Base-by-base conservation (phyloP, 2,888 invertebrate species). In the Coenonympha arcania region DNA sequence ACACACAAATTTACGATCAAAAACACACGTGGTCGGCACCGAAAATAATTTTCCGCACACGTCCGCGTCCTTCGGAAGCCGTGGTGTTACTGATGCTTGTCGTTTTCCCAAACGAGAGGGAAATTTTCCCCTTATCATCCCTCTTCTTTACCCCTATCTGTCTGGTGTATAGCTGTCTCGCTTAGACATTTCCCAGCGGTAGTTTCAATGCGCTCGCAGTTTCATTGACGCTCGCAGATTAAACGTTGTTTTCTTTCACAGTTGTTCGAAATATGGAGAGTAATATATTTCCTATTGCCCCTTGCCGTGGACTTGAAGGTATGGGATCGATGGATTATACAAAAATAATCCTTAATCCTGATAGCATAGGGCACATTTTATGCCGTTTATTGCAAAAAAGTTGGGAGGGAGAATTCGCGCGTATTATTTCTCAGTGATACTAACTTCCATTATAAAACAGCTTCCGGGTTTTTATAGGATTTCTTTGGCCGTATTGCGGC, bases 91-190 rank as follows among this genome's bases (percentile, higher is more conserved):
- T 78, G 73, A 61, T 68, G 66, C 65, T 67, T 33, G 42, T 48
- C 54, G 61, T 64, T 66, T 70, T 66, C 68, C 73, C 77, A 69
- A 79, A 74, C 77, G 81, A 82, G 78, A 84, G 82, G 76, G 82
- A 84, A 84, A 83, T 66, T 73, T 66, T 65, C 76, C 78, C 70
- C 57, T 56, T 44, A 34, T 37, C 33, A 59, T 54, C n/a, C 71
- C 73, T 57, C 64, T 53, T 41, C 50, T 43, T 68, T 65, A 5
- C 55, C 41, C 67, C 2, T 13, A n/a, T 24, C 19, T 19, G 41
- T 30, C 16, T 46, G 24, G 20, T 24, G 30, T 56, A 54, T 66
- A 54, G 58, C 63, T 58, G 55, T 76, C 68, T 66, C 76, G 37
- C 50, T 53, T 59, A 63, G 63, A 65, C 69, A 72, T 73, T 69